phyloP scores from a whole-genome alignment of 1,140 invertebrate genomes.

The Harlomillsia oculata region DNA sequence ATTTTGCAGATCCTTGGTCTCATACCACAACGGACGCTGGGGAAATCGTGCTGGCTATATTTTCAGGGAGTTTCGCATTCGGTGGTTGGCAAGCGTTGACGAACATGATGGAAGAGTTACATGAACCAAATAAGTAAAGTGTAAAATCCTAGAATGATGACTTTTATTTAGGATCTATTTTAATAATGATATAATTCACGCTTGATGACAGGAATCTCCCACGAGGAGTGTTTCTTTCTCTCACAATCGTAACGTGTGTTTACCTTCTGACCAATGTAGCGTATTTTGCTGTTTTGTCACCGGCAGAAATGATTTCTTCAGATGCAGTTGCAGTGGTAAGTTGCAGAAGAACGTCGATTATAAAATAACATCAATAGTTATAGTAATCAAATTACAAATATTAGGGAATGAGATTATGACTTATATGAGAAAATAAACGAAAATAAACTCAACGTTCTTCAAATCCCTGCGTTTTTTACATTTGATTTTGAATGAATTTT shows the following conservation, averaged over 20 bases:
- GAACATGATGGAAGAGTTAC: conserved; percentile 84
- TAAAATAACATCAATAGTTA: neutral
- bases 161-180: neutral
- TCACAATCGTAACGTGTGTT: conserved; percentile 77
- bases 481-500: too few species aligned
- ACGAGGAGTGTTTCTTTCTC: conserved; percentile 77
- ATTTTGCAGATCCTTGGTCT: conserved; percentile 69
- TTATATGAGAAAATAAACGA: neutral
- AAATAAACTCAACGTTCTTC: conserved; percentile 17
- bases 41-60: conserved; percentile 80
- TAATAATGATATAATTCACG: conserved; percentile 2
- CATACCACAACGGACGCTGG: conserved; percentile 67
- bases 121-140: conserved; percentile 73
- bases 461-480: too few species aligned
- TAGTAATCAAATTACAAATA: too few species aligned
- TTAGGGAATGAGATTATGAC: neutral
- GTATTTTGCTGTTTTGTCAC: conserved; percentile 75
- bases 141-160: conserved; percentile 17
- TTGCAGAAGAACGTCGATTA: neutral
- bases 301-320: conserved; percentile 66
- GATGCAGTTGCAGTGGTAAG: conserved; percentile 81
- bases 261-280: conserved; percentile 88
- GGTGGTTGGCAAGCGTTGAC: conserved; percentile 79
- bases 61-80: conserved; percentile 92
- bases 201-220: conserved; percentile 64